Evolutionary conservation across 2,113 vertebrate genomes (phyloP).

Genomic region (Nestor notabilis): DNA sequence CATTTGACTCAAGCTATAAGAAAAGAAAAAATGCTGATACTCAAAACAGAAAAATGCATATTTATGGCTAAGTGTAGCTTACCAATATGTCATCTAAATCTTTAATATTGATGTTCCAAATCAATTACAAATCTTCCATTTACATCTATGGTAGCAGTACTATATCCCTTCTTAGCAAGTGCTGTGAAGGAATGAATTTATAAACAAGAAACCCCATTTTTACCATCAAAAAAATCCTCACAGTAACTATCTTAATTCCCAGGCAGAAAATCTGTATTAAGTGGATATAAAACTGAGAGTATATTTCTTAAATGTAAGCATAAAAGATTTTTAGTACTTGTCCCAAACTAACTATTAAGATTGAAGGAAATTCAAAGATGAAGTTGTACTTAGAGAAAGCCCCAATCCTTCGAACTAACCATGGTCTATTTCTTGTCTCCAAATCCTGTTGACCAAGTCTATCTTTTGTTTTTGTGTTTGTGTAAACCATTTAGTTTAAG

Average conservation of each 20-base stretch:
- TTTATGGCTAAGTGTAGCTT: neutral
- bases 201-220: neutral
- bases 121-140: neutral
- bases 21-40: neutral
- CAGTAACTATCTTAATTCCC: neutral
- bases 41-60: neutral
- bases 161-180: neutral
- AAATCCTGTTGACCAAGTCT: neutral
- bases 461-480: neutral
- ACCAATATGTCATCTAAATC: neutral
- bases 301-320: neutral
- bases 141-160: neutral
- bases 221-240: neutral
- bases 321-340: neutral
- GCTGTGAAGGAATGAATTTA: neutral
- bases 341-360: neutral
- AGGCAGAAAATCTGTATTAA: neutral
- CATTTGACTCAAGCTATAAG: neutral
- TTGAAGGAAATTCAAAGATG: neutral
- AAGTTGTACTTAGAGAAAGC: neutral
- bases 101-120: neutral
- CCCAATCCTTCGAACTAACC: neutral
- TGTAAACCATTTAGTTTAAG: neutral
- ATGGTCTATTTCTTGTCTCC: neutral
- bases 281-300: neutral